Evolutionary conservation across 2,797 vertebrate species (phyloP).

Genomic region (Serranus cabrilla): DNA sequence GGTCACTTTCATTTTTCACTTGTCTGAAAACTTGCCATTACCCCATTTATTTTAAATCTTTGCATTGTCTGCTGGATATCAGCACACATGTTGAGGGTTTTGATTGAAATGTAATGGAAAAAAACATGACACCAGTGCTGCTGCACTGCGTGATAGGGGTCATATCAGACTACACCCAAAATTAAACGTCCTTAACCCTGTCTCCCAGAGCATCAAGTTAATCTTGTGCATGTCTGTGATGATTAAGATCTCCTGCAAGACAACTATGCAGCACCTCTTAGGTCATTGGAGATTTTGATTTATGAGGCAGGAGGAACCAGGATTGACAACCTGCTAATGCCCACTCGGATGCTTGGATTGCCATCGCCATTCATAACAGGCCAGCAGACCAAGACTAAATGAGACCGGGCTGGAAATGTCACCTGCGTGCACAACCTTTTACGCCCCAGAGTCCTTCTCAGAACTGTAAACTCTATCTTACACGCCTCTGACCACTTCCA

Average conservation of each 20-base stretch:
- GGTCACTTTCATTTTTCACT: slow-evolving; percentile 78
- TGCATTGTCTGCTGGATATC: slow-evolving; percentile 23
- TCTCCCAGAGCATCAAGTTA: slow-evolving; percentile 59
- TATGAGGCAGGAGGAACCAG: slow-evolving; percentile 60
- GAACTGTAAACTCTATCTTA: slow-evolving; percentile 81
- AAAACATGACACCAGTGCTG: slow-evolving; percentile 16
- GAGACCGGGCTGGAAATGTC: slow-evolving; percentile 77
- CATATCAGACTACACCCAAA: slow-evolving; percentile 77
- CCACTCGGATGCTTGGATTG: slow-evolving; percentile 67
- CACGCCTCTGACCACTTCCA: slow-evolving; percentile 66
- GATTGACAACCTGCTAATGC: slow-evolving; percentile 77
- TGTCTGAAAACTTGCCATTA: slow-evolving; percentile 41
- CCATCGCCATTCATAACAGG: slow-evolving; percentile 62
- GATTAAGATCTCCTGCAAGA: slow-evolving; percentile 74
- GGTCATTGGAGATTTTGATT: slow-evolving; percentile 79
- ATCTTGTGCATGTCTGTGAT: slow-evolving; percentile 65
- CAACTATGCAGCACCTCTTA: slow-evolving; percentile 72
- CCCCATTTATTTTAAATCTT: slow-evolving; percentile 39
- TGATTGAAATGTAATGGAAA: slow-evolving; percentile 43
- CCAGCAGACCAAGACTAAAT: slow-evolving; percentile 60
- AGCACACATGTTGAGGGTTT: slow-evolving; percentile 20
- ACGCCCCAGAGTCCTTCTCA: slow-evolving; percentile 73
- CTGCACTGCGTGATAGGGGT: slow-evolving; percentile 23
- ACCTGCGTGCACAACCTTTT: slow-evolving; percentile 79
- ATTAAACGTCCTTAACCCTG: slow-evolving; percentile 76